A percentile compares a stretch with the other conserved stretches of the same genome.
These are phyloP conservation scores for Zaprionus nigranus DNA, from an alignment of 1,140 invertebrate species.

Conservation along the genomic window DNA sequence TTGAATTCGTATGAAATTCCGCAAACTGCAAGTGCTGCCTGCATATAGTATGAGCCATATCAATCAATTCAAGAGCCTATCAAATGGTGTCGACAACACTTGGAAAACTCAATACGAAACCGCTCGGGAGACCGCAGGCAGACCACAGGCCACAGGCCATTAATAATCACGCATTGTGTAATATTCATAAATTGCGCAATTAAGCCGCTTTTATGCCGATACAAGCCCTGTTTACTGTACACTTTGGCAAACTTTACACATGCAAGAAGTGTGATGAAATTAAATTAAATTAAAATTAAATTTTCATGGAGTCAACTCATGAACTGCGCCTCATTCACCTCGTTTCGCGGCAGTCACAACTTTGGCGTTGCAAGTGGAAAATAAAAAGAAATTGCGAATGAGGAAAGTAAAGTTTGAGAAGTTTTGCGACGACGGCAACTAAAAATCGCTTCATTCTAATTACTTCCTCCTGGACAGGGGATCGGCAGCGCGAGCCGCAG, in stretches of 20 bases:
- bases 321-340: constrained; percentile 29
- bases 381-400: constrained; percentile 31
- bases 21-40: background rate
- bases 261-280: constrained; percentile 46
- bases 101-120: constrained; percentile 8
- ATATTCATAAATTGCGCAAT: constrained; percentile 80
- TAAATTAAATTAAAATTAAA: constrained; percentile 60
- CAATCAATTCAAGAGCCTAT: constrained; percentile 14
- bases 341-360: constrained; percentile 24
- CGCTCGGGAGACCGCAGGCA: constrained; percentile 25
- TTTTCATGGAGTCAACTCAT: constrained; percentile 70
- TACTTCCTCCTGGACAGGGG: constrained; percentile 65
- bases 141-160: constrained; percentile 33
- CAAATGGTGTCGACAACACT: constrained; percentile 19
- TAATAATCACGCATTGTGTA: constrained; percentile 64
- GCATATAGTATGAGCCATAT: background rate
- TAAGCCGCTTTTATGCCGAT: constrained; percentile 73
- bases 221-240: constrained; percentile 57
- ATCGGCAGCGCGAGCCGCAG: constrained; percentile 48
- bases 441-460: constrained; percentile 83
- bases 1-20: background rate
- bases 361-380: constrained; percentile 18
- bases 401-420: constrained; percentile 34
- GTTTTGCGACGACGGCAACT: constrained; percentile 55
- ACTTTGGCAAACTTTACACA: constrained; percentile 51